Percentiles rank a stretch among this genome's conserved stretches.
These are phyloP conservation scores for Hecatera dysodea DNA, from an alignment of 2,888 invertebrate genomes.

Conservation along the genomic window DNA sequence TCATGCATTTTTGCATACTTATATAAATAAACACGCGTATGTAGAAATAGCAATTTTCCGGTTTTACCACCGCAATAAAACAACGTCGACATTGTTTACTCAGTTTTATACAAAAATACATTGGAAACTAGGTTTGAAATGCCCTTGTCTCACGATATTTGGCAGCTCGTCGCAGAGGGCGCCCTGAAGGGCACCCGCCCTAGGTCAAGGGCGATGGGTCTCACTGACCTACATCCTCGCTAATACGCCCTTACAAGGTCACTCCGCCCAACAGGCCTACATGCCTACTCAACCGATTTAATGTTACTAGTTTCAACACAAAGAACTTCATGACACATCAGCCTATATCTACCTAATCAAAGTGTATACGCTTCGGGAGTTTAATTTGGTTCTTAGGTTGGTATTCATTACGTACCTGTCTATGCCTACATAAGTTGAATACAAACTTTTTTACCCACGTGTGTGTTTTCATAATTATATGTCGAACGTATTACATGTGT, in stretches of 20 bases:
- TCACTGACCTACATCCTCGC: constrained; percentile 86
- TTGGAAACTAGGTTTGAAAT: constrained; percentile 57
- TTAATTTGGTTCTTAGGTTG: neutral
- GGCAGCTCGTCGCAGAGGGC: constrained; percentile 73
- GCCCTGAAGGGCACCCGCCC: constrained; percentile 81
- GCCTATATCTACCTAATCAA: neutral
- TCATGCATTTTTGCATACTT: neutral
- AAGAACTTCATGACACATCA: constrained; percentile 18
- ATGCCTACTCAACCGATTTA: constrained; percentile 73
- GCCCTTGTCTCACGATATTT: constrained; percentile 81
- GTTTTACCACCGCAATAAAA: constrained; percentile 14
- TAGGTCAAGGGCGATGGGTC: constrained; percentile 87
- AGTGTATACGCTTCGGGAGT: neutral
- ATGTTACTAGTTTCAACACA: constrained; percentile 48
- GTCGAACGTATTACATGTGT: neutral
- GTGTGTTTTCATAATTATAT: neutral
- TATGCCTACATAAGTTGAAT: constrained; percentile 7
- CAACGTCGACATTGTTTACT: constrained; percentile 24
- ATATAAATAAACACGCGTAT: constrained; percentile 4
- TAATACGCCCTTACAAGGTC: constrained; percentile 83
- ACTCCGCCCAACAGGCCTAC: constrained; percentile 70
- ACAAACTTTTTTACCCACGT: neutral
- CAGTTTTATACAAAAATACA: constrained; percentile 31
- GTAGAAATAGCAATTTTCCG: constrained; percentile 21
- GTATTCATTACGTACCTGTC: neutral